Evolutionary conservation across 2,888 invertebrate genomes (phyloP), one percentile per base, ranked within the genome.

Genomic region (Archaeoteleia sp.): DNA sequence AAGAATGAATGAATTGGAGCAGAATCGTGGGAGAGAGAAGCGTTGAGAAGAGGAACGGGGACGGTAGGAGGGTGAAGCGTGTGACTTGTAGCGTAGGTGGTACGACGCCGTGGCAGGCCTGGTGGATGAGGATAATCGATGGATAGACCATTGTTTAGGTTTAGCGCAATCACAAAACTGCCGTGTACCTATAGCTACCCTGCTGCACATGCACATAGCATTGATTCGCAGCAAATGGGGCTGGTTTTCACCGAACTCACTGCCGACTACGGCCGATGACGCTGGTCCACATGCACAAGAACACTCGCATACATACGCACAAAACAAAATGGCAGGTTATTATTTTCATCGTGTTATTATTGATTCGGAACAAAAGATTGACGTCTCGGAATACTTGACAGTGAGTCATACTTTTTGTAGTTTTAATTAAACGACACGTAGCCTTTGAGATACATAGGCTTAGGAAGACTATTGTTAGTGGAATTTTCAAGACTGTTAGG

Each of bases 141-240:
- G 72, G 73, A 70, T 72, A 70, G 66, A 61, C 75, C 71, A 78
- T 78, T 78, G 78, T 78, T 77, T 76, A 74, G 73, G 71, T 75
- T 78, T 77, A 78, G 77, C 75, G 71, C 77, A 78, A 78, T 78
- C 75, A 77, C 77, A 76, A 78, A 76, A 69, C 75, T 72, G 67
- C 63, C 55, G 68, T 67, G 62, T 71, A 72, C 61, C 61, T 71
- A 63, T 48, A 71, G 65, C 46, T 66, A 70, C 61, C 57, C 58
- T 39, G 49, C 39, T 61, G 67, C 39, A 66, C 65, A 63, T 55
- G 61, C 55, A 68, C 61, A 67, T 58, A 66, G 66, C 70, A 70
- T 70, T 72, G 72, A 70, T 70, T 72, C 54, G 55, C 70, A 65
- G 58, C 61, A 54, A 66, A 54, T 53, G 54, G 70, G 62, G 66